phyloP scores from a whole-genome alignment of 2,113 vertebrate genomes.

The Pipra filicauda region DNA sequence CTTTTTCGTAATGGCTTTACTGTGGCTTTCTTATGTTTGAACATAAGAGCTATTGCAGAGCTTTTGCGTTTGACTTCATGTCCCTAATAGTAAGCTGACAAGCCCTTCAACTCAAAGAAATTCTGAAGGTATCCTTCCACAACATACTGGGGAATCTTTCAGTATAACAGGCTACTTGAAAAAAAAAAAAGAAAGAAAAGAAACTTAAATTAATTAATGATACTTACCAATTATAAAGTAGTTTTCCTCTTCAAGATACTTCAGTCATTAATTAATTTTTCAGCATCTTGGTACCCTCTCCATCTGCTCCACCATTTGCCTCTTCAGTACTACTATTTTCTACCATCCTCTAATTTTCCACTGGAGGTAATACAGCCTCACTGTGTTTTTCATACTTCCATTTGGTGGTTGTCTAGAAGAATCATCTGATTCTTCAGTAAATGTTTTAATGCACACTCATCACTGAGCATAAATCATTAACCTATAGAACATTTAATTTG shows the following conservation, averaged over 20 bases:
- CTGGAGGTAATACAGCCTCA: background rate
- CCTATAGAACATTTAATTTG: background rate
- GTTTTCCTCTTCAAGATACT: slow-evolving; percentile 8
- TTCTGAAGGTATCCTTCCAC: background rate
- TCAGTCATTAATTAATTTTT: slow-evolving; percentile 31
- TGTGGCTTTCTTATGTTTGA: background rate
- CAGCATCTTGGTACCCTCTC: background rate
- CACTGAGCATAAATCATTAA: background rate
- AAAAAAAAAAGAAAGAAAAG: background rate
- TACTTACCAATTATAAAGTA: background rate
- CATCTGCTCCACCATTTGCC: background rate
- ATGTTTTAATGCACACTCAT: background rate
- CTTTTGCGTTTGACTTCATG: background rate
- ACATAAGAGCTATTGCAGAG: background rate
- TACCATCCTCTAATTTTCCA: background rate
- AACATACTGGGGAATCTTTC: background rate
- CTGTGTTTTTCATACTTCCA: background rate
- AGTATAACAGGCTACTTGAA: background rate
- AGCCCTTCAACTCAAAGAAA: background rate
- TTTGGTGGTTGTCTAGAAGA: background rate
- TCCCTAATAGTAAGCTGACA: background rate
- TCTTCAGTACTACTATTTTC: background rate
- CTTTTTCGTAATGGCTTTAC: background rate
- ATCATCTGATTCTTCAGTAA: background rate
- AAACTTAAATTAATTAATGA: background rate